phyloP scores from a whole-genome alignment of 1,140 invertebrate genomes.

The Protaetia brevitarsis region DNA sequence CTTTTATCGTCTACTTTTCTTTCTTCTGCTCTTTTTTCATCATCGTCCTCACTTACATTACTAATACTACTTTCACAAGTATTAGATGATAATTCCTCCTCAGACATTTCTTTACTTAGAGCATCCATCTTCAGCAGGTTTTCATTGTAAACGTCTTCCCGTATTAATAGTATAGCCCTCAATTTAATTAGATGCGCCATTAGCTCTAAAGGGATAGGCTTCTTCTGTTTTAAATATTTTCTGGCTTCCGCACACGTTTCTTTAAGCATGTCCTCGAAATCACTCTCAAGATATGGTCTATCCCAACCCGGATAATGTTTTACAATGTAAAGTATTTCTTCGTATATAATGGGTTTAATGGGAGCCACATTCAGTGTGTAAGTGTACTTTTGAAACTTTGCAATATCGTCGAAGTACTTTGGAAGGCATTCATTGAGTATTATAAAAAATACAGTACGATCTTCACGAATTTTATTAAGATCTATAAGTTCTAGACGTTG shows the following conservation, averaged over 20 bases:
- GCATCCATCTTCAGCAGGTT: neutral
- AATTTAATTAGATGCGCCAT: constrained; percentile 19
- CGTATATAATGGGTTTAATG: constrained; percentile 10
- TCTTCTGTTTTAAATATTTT: neutral
- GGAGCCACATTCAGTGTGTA: neutral
- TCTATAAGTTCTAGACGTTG: neutral
- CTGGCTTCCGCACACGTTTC: neutral
- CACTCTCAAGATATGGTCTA: neutral
- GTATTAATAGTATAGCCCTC: neutral
- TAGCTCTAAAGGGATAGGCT: constrained; percentile 5
- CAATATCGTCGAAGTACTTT: constrained; percentile 8
- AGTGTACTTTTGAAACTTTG: constrained; percentile 3
- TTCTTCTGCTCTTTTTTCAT: neutral
- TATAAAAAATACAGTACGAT: neutral
- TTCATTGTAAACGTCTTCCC: constrained; percentile 18
- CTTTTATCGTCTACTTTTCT: neutral
- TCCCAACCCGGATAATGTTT: constrained; percentile 19
- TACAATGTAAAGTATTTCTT: constrained; percentile 20
- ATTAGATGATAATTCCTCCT: neutral
- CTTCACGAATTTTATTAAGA: neutral
- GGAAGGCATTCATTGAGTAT: neutral
- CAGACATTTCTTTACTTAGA: neutral
- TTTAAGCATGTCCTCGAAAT: neutral
- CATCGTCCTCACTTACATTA: neutral
- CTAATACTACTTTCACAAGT: neutral